A percentile compares a stretch with the other conserved stretches of the same genome.
phyloP scores from a whole-genome alignment of 2,888 invertebrate genomes.

The Epistrophe eligans region DNA sequence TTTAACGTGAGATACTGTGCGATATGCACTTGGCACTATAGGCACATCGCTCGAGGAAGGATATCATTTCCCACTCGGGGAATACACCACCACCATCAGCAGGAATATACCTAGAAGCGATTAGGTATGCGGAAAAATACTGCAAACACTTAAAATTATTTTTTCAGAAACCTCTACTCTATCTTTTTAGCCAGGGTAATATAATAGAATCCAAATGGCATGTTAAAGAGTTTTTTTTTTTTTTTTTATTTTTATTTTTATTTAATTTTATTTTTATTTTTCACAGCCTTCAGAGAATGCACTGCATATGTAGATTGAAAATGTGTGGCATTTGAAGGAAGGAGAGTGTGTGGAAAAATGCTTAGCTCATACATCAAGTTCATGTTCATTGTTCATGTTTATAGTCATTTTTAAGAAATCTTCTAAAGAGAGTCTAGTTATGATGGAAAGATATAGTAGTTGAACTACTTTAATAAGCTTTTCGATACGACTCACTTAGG shows the following conservation, averaged over 20 bases:
- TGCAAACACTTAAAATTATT: conserved; percentile 62
- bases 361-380: background rate
- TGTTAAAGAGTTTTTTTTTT: conserved; percentile 23
- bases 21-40: conserved; percentile 12
- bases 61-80: conserved; percentile 44
- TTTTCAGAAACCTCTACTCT: conserved; percentile 20
- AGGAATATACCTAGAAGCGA: conserved; percentile 51
- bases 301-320: background rate
- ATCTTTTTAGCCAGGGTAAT: background rate
- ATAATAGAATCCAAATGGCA: conserved; percentile 63
- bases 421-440: background rate
- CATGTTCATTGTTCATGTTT: conserved; percentile 13
- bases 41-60: conserved; percentile 22
- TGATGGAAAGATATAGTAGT: too few species aligned
- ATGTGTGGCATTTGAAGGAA: conserved; percentile 24
- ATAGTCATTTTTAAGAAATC: background rate
- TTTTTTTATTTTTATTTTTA: background rate
- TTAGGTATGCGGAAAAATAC: conserved; percentile 59
- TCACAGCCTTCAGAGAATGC: background rate
- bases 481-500: too few species aligned
- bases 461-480: too few species aligned
- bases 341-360: background rate
- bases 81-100: conserved; percentile 7
- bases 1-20: conserved; percentile 2
- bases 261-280: background rate